Percentiles rank a stretch among this genome's conserved stretches.
phyloP scores from a whole-genome alignment of 2,888 invertebrate species.

The Stenichneumon culpator region DNA sequence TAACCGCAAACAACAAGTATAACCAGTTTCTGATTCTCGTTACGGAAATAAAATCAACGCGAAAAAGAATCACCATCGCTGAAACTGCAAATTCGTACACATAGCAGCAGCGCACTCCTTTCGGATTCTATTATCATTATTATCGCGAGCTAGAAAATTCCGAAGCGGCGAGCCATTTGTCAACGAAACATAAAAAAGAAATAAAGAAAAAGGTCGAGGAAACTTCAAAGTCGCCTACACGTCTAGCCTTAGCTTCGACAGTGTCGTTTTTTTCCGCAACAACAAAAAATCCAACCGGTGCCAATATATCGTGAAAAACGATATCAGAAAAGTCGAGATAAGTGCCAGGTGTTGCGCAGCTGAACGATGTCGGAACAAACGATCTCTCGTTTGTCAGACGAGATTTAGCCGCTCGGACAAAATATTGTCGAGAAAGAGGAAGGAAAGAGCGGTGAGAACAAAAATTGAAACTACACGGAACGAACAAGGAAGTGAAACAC shows the following conservation, averaged over 20 bases:
- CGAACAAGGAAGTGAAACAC: conserved; percentile 19
- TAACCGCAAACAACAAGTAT: not conserved
- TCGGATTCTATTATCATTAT: not conserved
- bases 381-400: not conserved
- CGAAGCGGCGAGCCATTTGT: not conserved
- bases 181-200: not conserved
- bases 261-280: not conserved
- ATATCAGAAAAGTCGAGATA: not conserved
- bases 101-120: not conserved
- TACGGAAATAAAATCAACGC: not conserved
- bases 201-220: not conserved
- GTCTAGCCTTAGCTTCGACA: not conserved
- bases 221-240: not conserved
- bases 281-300: not conserved
- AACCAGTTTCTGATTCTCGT: not conserved
- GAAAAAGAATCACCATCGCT: not conserved
- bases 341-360: conserved; percentile 10
- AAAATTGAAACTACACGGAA: conserved; percentile 33
- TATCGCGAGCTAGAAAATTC: not conserved
- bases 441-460: not conserved
- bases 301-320: not conserved
- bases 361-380: conserved; percentile 13
- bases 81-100: not conserved
- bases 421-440: not conserved
- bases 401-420: conserved; percentile 6